A percentile compares a stretch with the other conserved stretches of the same genome.
phyloP scores from a whole-genome alignment of 1,140 invertebrate genomes.

The Leptinotarsa undecemlineata region DNA sequence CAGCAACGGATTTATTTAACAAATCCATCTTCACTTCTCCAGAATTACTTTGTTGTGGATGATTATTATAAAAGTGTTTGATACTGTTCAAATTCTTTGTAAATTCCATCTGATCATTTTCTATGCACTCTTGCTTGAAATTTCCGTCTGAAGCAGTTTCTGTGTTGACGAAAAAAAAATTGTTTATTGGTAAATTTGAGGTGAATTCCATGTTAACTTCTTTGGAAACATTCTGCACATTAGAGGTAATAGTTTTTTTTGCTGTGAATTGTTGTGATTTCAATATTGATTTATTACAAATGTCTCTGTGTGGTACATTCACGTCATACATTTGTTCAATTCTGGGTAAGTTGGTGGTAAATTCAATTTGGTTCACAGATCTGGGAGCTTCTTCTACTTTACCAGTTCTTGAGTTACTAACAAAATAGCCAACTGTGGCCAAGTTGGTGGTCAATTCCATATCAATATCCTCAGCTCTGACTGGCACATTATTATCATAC shows the following conservation, averaged over 20 bases:
- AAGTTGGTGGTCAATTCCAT: conserved; percentile 2
- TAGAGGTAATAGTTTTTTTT: neutral
- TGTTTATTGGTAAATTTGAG: neutral
- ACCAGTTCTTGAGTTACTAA: neutral
- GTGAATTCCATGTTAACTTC: conserved; percentile 17
- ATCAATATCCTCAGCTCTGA: neutral
- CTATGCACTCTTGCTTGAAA: no score
- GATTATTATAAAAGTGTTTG: neutral
- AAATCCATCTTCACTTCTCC: no score
- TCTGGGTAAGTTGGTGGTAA: neutral
- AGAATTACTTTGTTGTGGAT: no score
- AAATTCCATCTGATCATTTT: neutral
- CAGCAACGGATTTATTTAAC: no score
- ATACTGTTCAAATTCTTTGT: neutral
- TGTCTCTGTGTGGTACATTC: no score
- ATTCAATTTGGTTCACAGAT: neutral
- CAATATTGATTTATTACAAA: no score
- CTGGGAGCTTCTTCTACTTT: neutral
- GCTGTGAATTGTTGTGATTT: no score
- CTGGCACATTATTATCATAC: neutral
- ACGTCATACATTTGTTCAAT: no score
- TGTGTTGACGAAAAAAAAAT: no score
- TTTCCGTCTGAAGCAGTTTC: no score
- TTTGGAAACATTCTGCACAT: neutral
- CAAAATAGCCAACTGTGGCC: neutral